Percentiles rank a stretch among this genome's conserved stretches.
phyloP scores from a whole-genome alignment of 2,113 vertebrate genomes.

The Thymallus thymallus region DNA sequence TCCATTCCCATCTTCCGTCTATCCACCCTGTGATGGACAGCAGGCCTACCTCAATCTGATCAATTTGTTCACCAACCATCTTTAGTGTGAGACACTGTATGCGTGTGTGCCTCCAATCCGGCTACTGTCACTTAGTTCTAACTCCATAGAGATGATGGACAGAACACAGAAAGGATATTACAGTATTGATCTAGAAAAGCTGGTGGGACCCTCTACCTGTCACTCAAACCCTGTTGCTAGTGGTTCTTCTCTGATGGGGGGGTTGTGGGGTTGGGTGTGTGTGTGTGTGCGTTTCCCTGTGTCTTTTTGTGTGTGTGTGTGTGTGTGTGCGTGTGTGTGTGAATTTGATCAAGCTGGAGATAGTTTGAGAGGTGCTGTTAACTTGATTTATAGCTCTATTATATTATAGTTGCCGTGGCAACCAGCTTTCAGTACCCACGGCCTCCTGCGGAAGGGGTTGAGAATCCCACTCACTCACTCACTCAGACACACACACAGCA shows the following conservation, averaged over 20 bases:
- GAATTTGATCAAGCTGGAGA: constrained; percentile 77
- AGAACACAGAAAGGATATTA: constrained; percentile 18
- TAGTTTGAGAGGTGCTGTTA: constrained; percentile 75
- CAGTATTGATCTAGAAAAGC: neutral
- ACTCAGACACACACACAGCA: neutral
- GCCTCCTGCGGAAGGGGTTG: constrained; percentile 42
- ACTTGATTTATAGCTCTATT: constrained; percentile 79
- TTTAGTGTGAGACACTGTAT: neutral
- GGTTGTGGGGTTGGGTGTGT: neutral
- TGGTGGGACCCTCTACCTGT: constrained; percentile 21
- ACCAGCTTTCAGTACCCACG: constrained; percentile 56
- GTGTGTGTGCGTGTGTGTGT: constrained; percentile 4
- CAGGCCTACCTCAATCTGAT: neutral
- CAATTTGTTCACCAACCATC: neutral
- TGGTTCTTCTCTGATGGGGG: constrained; percentile 14
- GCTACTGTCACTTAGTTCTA: neutral
- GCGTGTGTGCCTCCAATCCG: neutral
- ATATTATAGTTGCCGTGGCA: constrained; percentile 78
- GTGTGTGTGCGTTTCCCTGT: too few species aligned
- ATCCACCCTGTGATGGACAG: too few species aligned
- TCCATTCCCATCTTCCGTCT: neutral
- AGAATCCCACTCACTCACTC: constrained; percentile 40
- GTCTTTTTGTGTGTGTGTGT: too few species aligned
- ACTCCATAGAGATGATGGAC: neutral
- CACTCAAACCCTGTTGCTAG: constrained; percentile 14